Conservation (phyloP, 2,888 invertebrate genomes). For the Eristalis intricaria region DNA sequence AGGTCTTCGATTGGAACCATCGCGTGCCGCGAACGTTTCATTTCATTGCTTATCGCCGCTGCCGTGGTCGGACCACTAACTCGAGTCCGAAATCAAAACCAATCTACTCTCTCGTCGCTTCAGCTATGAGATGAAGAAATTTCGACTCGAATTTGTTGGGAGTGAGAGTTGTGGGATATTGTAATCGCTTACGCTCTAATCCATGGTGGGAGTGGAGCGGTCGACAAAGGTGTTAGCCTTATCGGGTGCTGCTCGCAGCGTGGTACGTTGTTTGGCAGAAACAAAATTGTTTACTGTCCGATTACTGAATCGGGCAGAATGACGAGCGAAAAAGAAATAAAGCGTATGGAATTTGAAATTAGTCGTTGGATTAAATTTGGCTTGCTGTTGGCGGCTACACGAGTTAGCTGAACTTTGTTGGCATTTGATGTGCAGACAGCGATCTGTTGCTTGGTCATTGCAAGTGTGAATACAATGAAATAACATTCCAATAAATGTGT, state of each 20-base stretch:
- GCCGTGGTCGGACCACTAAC: slow-evolving; percentile 34
- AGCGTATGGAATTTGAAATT: slow-evolving; percentile 40
- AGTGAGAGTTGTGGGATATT: slow-evolving; percentile 37
- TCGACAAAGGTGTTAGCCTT: neutral
- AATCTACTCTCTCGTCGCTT: slow-evolving; percentile 39
- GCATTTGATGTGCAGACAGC: no score
- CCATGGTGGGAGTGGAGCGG: slow-evolving; percentile 18
- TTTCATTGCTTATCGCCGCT: slow-evolving; percentile 51
- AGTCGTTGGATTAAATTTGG: slow-evolving; percentile 15
- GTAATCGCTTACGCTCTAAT: slow-evolving; percentile 35
- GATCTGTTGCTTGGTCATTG: no score
- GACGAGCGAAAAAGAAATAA: slow-evolving; percentile 13
- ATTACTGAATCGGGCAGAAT: slow-evolving; percentile 39
- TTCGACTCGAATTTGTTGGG: slow-evolving; percentile 17
- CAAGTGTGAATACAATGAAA: no score
- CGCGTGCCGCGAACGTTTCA: slow-evolving; percentile 55
- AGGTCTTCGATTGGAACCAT: slow-evolving; percentile 36
- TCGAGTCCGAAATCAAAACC: slow-evolving; percentile 47
- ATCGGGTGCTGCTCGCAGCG: slow-evolving; percentile 7
- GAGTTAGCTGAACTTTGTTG: slow-evolving; percentile 16
- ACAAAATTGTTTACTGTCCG: slow-evolving; percentile 12
- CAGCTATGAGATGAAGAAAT: slow-evolving; percentile 53
- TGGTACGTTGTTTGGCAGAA: slow-evolving; percentile 23
- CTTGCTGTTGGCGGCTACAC: slow-evolving; percentile 11
- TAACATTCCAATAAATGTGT: no score